Evolutionary conservation across 1,140 invertebrate genomes (phyloP), one percentile per base, ranked within the genome.

Genomic region (Plectus sambesii): DNA sequence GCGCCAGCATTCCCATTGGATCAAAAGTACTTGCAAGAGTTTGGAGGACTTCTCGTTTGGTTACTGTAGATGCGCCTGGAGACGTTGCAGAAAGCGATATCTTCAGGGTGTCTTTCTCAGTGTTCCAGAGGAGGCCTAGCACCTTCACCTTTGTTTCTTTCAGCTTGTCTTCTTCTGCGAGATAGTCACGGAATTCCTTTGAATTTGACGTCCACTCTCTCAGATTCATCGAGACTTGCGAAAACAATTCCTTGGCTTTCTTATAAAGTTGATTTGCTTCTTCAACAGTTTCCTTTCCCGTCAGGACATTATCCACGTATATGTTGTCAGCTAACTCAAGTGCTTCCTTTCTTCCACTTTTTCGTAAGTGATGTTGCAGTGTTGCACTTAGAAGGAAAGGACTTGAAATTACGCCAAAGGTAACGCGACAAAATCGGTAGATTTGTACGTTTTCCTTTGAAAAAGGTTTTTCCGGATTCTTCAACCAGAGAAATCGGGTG

Each of bases 11-110:
- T 33, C 30, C 30, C 17, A 33, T 12, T 33, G 30, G 30, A 33
- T 33, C 30, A 33, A 33, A 33, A 33, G 30, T 33, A 33, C 30
- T 33, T 33, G 30, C 30, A 33, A 33, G 30, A 12, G 30, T 33
- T 33, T 33, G 12, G 30, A 33, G 12, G 17, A 33, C n/a, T n/a
- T n/a, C n/a, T n/a, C n/a, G n/a, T n/a, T n/a, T n/a, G n/a, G n/a
- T n/a, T n/a, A n/a, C n/a, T 17, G 17, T 17, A 33, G 30, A 33
- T 33, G 30, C 12, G 12, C 12, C 17, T 33, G 30, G n/a, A n/a
- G n/a, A n/a, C n/a, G n/a, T n/a, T n/a, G n/a, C n/a, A n/a, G n/a
- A 33, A 12, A 33, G 17, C 30, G 12, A 12, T 33, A 33, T 12
- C 30, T 33, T 33, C 30, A 33, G 30, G n/a, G n/a, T n/a, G n/a